Percentiles rank a stretch among this genome's conserved stretches.
These are phyloP conservation scores for Musca domestica DNA, from an alignment of 1,140 invertebrate species.

Conservation along the genomic window DNA sequence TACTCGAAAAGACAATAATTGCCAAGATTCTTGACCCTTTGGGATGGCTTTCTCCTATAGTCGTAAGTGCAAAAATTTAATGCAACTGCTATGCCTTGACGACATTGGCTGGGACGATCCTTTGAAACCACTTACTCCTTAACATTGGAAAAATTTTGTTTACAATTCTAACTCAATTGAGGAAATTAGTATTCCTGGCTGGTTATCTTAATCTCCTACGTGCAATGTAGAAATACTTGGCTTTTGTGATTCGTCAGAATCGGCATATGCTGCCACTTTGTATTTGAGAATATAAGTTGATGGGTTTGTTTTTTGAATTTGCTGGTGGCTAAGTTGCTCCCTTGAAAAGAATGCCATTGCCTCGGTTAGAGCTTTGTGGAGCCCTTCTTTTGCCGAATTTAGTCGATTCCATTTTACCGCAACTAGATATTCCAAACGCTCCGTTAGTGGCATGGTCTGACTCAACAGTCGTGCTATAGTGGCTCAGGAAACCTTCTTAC, in stretches of 20 bases:
- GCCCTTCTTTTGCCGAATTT: not conserved
- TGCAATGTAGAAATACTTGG: not conserved
- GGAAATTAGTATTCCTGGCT: too few relatives aligned
- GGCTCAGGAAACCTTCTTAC: conserved; percentile 42
- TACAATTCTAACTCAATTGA: not conserved
- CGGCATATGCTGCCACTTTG: not conserved
- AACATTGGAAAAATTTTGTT: not conserved
- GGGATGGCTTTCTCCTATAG: too few relatives aligned
- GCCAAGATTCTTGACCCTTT: too few relatives aligned
- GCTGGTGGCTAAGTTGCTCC: not conserved
- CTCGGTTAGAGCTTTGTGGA: not conserved
- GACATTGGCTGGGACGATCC: too few relatives aligned
- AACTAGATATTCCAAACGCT: too few relatives aligned
- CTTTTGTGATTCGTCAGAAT: not conserved
- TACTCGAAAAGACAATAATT: too few relatives aligned
- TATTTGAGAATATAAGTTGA: not conserved
- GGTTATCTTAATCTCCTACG: not conserved
- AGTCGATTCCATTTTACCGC: not conserved
- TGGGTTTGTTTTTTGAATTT: not conserved
- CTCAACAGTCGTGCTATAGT: conserved; percentile 39
- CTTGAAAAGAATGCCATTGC: not conserved
- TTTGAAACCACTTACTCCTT: too few relatives aligned
- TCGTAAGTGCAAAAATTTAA: too few relatives aligned
- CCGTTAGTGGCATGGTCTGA: too few relatives aligned
- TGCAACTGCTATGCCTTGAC: too few relatives aligned